Evolutionary conservation across 23 tunicate species (phyloP).

Genomic region (Clavelina lepadiformis): DNA sequence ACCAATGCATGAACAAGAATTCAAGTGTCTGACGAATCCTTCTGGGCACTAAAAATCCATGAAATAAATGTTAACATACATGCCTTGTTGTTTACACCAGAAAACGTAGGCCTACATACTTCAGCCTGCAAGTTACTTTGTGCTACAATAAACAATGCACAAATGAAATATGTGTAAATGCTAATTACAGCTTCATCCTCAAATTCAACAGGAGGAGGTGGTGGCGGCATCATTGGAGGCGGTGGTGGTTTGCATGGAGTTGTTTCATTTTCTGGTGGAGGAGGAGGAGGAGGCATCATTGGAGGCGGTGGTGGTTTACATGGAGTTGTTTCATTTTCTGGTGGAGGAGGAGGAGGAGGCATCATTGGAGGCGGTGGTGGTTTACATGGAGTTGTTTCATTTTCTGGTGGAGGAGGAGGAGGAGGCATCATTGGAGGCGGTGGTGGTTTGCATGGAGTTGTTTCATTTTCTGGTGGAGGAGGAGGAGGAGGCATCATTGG

Average conservation of each 20-base stretch:
- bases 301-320: constrained; percentile 13
- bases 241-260: not conserved
- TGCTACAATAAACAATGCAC: no score
- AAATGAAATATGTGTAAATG: no score
- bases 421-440: constrained; percentile 23
- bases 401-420: constrained; percentile 25
- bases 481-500: constrained; percentile 22
- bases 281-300: constrained; percentile 32
- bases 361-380: constrained; percentile 6
- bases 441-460: not conserved
- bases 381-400: not conserved
- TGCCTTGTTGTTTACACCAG: no score
- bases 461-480: constrained; percentile 7
- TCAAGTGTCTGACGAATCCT: constrained; percentile 9
- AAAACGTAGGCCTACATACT: no score
- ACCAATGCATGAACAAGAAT: constrained; percentile 10
- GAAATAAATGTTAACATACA: no score
- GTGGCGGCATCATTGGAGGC: not conserved
- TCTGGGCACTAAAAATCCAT: constrained; percentile 36
- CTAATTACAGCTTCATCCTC: not conserved
- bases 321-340: not conserved
- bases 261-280: constrained; percentile 22
- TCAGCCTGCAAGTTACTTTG: no score
- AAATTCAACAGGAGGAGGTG: constrained; percentile 4
- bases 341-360: constrained; percentile 16